phyloP scores from a whole-genome alignment of 2,797 vertebrate genomes.

The Furcifer pardalis region DNA sequence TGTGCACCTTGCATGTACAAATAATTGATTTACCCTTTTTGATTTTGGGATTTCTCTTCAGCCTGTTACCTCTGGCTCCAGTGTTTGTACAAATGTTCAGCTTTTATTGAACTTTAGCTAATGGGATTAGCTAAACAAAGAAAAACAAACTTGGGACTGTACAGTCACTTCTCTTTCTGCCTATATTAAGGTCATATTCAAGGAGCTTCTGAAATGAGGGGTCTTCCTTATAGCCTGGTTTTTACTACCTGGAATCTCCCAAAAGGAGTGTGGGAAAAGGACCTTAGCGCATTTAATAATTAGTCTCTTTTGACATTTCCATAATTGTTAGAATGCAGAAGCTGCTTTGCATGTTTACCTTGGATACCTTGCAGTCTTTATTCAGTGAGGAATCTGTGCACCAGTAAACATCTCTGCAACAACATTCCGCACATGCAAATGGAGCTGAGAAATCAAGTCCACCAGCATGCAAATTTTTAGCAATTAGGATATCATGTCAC shows the following conservation, averaged over 20 bases:
- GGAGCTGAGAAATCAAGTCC: too few relatives aligned
- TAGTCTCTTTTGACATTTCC: neutral
- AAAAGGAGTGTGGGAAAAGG: neutral
- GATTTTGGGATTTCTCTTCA: neutral
- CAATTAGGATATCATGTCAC: too few relatives aligned
- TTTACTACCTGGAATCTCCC: neutral
- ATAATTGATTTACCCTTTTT: neutral
- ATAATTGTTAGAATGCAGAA: slow-evolving; percentile 44
- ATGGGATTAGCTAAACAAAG: neutral
- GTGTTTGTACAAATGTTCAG: neutral
- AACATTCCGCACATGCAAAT: too few relatives aligned
- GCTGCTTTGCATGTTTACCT: slow-evolving; percentile 41
- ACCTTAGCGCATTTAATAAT: neutral
- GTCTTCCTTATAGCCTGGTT: neutral
- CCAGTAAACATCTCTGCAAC: too few relatives aligned
- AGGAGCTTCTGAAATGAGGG: neutral
- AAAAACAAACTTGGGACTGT: neutral
- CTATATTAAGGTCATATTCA: neutral
- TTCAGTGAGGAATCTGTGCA: too few relatives aligned
- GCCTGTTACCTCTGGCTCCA: neutral
- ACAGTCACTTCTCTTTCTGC: neutral
- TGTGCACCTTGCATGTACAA: neutral
- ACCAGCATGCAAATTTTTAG: too few relatives aligned
- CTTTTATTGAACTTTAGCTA: neutral
- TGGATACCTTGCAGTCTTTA: too few relatives aligned